These are phyloP conservation scores for Cryptotermes secundus DNA, from an alignment of 1,140 invertebrate genomes.

Conservation along the genomic window DNA sequence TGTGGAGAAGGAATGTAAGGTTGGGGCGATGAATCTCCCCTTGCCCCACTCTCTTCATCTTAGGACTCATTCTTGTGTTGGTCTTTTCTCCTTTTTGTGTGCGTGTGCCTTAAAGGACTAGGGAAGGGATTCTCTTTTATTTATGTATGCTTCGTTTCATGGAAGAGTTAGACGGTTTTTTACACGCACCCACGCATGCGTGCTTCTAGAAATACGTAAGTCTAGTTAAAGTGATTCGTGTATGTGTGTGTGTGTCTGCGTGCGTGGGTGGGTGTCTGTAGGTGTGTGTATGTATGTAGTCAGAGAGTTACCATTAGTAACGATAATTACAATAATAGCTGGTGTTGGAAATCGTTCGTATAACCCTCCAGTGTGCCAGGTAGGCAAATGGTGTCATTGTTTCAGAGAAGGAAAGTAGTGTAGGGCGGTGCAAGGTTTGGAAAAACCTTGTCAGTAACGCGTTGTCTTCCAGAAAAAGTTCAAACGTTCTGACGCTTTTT, in stretches of 20 bases:
- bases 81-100: not conserved
- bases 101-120: too few species aligned
- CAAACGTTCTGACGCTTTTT: not conserved
- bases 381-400: not conserved
- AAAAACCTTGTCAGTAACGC: not conserved
- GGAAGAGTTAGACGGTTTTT: slow-evolving; percentile 11
- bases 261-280: too few species aligned
- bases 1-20: too few species aligned
- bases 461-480: not conserved
- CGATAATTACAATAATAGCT: not conserved
- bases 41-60: not conserved
- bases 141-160: slow-evolving; percentile 7
- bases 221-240: not conserved
- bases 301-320: not conserved
- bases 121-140: not conserved
- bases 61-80: not conserved
- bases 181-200: not conserved
- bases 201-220: not conserved
- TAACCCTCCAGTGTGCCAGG: not conserved
- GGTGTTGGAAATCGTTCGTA: not conserved
- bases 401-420: not conserved
- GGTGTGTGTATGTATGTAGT: not conserved
- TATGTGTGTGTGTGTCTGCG: not conserved
- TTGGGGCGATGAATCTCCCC: too few species aligned
- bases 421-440: not conserved